These are phyloP conservation scores for Thymelicus sylvestris DNA, from an alignment of 2,888 invertebrate genomes.

Conservation along the genomic window DNA sequence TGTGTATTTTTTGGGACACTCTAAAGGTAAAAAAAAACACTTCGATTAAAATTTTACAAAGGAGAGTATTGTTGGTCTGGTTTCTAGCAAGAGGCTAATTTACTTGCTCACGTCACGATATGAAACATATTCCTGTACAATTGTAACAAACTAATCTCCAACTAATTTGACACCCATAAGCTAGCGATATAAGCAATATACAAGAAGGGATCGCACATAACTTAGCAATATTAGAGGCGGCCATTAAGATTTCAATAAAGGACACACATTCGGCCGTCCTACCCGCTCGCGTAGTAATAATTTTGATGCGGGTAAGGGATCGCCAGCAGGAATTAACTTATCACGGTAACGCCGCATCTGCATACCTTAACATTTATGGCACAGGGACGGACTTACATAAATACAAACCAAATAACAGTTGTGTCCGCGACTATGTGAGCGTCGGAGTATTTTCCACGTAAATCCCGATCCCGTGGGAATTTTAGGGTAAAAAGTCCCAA, in stretches of 20 bases:
- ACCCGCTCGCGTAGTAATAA: conserved; percentile 62
- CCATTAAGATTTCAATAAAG: conserved; percentile 77
- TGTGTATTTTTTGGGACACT: too few species aligned
- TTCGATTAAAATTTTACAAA: too few species aligned
- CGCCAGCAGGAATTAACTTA: conserved; percentile 82
- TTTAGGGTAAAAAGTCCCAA: too few species aligned
- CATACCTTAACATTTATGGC: conserved; percentile 80
- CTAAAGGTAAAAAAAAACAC: too few species aligned
- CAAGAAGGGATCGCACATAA: conserved; percentile 30
- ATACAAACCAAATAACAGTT: not conserved
- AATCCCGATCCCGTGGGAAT: too few species aligned
- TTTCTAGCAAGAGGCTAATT: too few species aligned
- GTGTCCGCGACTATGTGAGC: too few species aligned
- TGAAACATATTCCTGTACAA: not conserved
- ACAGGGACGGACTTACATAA: conserved; percentile 59
- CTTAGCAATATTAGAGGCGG: conserved; percentile 55
- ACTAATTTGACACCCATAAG: conserved; percentile 6
- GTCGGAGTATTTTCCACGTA: too few species aligned
- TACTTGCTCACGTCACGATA: too few species aligned
- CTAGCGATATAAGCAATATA: conserved; percentile 22
- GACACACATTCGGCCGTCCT: conserved; percentile 70
- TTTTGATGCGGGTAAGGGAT: conserved; percentile 82
- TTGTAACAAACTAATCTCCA: not conserved
- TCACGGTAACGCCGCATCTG: conserved; percentile 78
- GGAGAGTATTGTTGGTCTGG: too few species aligned